A percentile compares a stretch with the other conserved stretches of the same genome.
Evolutionary conservation across 2,888 invertebrate species (phyloP).

Genomic region (Tinea pellionella): DNA sequence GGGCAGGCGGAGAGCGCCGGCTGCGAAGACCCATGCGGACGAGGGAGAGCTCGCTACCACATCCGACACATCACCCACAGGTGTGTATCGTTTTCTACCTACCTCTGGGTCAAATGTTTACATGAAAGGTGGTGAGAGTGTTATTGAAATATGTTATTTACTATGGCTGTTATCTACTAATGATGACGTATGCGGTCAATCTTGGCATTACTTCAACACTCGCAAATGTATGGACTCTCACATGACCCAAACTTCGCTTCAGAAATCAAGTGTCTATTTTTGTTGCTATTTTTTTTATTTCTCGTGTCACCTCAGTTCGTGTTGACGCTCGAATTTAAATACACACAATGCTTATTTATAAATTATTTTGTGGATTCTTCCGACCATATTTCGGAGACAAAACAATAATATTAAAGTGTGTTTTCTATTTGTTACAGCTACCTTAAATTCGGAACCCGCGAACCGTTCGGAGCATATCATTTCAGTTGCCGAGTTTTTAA

Average conservation of each 20-base stretch:
- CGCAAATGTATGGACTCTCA: slow-evolving; percentile 42
- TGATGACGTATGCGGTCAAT: slow-evolving; percentile 31
- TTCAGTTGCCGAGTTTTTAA: slow-evolving; percentile 37
- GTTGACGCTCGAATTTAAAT: slow-evolving; percentile 36
- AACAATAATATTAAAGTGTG: slow-evolving; percentile 13
- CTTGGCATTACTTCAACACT: slow-evolving; percentile 50
- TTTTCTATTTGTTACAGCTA: slow-evolving; percentile 56
- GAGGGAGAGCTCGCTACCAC: slow-evolving; percentile 37
- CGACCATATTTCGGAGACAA: neutral
- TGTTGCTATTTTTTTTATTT: slow-evolving; percentile 49
- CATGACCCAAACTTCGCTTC: slow-evolving; percentile 52
- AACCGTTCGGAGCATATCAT: slow-evolving; percentile 50
- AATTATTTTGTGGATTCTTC: neutral
- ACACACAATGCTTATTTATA: slow-evolving; percentile 22
- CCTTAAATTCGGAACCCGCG: slow-evolving; percentile 49
- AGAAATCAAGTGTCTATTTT: slow-evolving; percentile 46
- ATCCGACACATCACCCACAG: slow-evolving; percentile 37
- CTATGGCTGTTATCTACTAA: slow-evolving; percentile 48
- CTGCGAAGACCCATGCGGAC: slow-evolving; percentile 47
- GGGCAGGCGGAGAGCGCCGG: slow-evolving; percentile 22
- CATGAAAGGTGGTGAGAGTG: slow-evolving; percentile 13
- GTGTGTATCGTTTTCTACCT: slow-evolving; percentile 28
- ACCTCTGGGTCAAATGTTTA: too few species aligned
- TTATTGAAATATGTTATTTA: slow-evolving; percentile 39
- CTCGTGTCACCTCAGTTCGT: slow-evolving; percentile 21